A percentile compares a stretch with the other conserved stretches of the same genome.
These are phyloP conservation scores for Hydraecia micacea DNA, from an alignment of 2,888 invertebrate species.

Conservation along the genomic window DNA sequence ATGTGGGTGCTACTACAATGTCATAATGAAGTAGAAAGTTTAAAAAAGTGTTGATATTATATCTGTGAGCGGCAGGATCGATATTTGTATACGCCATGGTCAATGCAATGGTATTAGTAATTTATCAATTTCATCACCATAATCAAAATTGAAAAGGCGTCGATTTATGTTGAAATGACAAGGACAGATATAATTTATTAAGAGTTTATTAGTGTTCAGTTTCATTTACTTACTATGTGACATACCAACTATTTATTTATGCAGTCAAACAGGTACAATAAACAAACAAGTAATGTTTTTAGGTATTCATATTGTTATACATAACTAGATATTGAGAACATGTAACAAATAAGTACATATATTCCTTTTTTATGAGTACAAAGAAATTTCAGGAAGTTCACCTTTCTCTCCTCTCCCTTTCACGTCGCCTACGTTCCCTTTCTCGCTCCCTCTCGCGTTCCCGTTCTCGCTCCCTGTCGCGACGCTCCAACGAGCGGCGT, in stretches of 20 bases:
- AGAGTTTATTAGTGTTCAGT: constrained; percentile 26
- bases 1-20: background rate
- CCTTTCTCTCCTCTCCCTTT: constrained; percentile 85
- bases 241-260: constrained; percentile 6
- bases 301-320: constrained; percentile 12
- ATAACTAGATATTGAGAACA: constrained; percentile 4
- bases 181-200: constrained; percentile 2
- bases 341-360: background rate
- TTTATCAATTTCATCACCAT: background rate
- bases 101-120: constrained; percentile 12
- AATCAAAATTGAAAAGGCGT: constrained; percentile 8
- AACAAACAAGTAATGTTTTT: background rate
- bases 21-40: background rate
- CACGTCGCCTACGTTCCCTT: constrained; percentile 78
- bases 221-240: background rate
- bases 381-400: constrained; percentile 13
- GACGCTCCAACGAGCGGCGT: constrained; percentile 86
- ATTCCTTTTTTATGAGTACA: background rate
- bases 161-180: constrained; percentile 26
- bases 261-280: constrained; percentile 16
- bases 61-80: background rate
- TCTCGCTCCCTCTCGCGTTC: constrained; percentile 82
- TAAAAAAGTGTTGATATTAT: background rate
- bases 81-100: background rate
- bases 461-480: constrained; percentile 84